phyloP scores from a whole-genome alignment of 64 coral and sea anemone genomes.

The Cladopsammia gracilis region DNA sequence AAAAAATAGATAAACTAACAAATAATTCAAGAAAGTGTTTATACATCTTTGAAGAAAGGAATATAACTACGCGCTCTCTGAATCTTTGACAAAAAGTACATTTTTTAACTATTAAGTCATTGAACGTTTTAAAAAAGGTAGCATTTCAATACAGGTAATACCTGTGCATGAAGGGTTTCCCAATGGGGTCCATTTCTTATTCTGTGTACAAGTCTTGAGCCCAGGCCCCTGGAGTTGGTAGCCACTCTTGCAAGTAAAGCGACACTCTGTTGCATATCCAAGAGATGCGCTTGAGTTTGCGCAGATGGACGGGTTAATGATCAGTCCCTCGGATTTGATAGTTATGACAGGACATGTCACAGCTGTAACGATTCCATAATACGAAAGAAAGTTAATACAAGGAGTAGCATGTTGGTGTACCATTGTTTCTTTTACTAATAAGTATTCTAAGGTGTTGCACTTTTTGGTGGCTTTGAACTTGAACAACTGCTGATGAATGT shows the following conservation, averaged over 20 bases:
- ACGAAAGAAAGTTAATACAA: no score
- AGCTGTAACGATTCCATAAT: not conserved
- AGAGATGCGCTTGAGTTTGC: constrained; percentile 1
- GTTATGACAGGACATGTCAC: constrained; percentile 24
- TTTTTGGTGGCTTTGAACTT: no score
- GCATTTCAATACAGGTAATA: not conserved
- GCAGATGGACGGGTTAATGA: constrained; percentile 6
- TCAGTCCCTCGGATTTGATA: constrained; percentile 32
- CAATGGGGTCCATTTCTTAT: constrained; percentile 30
- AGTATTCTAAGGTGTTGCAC: no score
- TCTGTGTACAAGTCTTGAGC: constrained; percentile 36
- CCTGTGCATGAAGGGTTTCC: constrained; percentile 63
- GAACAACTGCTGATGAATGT: no score
- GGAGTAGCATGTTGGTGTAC: no score
- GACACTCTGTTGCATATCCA: constrained; percentile 28
- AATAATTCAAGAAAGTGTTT: not conserved
- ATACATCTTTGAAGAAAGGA: no score
- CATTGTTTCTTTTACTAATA: no score
- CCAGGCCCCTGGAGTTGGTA: constrained; percentile 46
- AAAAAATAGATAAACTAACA: not conserved
- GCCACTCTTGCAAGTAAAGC: constrained; percentile 30
- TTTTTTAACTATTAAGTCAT: not conserved
- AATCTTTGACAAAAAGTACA: not conserved
- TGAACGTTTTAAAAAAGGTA: not conserved
- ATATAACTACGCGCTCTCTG: no score